Percentiles rank a stretch among this genome's conserved stretches.
Conservation (phyloP, 2,113 vertebrate species). For the Sakesphorus luctuosus region DNA sequence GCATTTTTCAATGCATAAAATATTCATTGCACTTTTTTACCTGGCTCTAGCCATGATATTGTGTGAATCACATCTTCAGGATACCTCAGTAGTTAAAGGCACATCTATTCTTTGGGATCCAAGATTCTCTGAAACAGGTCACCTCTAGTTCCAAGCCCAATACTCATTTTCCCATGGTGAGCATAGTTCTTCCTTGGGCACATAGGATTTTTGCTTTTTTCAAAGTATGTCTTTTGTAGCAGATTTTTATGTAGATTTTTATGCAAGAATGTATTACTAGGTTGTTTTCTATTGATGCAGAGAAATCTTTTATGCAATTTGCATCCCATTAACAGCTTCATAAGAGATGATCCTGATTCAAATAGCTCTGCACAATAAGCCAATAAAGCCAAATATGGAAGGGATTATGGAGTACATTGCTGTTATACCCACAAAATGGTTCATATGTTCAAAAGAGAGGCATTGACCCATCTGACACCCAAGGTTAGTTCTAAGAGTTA, state of each 20-base stretch:
- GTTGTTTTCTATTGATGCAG: slow-evolving; percentile 32
- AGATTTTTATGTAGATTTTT: slow-evolving; percentile 52
- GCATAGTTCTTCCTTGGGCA: neutral
- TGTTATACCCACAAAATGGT: neutral
- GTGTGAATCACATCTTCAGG: rapidly evolving
- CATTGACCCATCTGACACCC: neutral
- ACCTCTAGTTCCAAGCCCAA: neutral
- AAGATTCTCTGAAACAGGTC: neutral
- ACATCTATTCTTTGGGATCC: neutral
- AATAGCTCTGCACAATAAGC: slow-evolving; percentile 22
- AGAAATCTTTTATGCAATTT: slow-evolving; percentile 19
- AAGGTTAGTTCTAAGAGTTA: slow-evolving; percentile 28
- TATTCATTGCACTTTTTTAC: neutral
- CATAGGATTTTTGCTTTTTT: neutral
- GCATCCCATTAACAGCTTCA: slow-evolving; percentile 13
- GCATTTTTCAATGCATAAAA: neutral
- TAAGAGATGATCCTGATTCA: neutral
- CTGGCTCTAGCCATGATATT: neutral
- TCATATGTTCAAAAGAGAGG: neutral
- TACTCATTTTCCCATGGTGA: neutral
- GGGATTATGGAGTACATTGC: neutral
- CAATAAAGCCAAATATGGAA: slow-evolving; percentile 20
- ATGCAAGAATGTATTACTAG: slow-evolving; percentile 1
- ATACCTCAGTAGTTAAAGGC: neutral
- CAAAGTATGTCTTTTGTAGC: neutral